These are phyloP conservation scores for Adoxophyes honmai DNA, from an alignment of 1,140 invertebrate genomes.

Conservation along the genomic window DNA sequence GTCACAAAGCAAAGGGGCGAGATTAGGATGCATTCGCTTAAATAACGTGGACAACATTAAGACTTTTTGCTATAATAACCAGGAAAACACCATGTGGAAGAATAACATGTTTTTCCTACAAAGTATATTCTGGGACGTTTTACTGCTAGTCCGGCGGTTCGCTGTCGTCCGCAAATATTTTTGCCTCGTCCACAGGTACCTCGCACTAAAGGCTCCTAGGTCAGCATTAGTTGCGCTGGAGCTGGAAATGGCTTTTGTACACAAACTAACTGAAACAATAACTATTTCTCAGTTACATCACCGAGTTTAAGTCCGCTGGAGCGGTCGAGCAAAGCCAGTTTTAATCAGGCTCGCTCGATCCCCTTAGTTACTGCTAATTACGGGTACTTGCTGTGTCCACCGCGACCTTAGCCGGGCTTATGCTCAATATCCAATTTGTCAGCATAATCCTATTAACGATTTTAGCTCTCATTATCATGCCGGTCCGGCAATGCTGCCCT, in stretches of 20 bases:
- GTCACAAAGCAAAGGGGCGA: too few relatives aligned
- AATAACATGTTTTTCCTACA: too few relatives aligned
- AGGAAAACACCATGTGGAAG: too few relatives aligned
- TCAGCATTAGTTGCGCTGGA: too few relatives aligned
- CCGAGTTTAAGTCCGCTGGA: constrained; percentile 21
- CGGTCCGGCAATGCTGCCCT: constrained; percentile 12
- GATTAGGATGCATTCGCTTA: too few relatives aligned
- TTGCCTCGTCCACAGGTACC: too few relatives aligned
- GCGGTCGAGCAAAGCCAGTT: constrained; percentile 49
- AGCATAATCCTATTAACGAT: constrained; percentile 63
- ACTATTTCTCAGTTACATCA: background rate
- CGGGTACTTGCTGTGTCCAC: constrained; percentile 57
- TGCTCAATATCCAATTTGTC: constrained; percentile 65
- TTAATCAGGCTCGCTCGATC: constrained; percentile 51
- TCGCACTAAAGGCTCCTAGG: too few relatives aligned
- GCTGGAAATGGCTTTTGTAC: background rate
- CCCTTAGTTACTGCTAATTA: constrained; percentile 70
- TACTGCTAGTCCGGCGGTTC: too few relatives aligned
- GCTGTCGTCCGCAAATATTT: too few relatives aligned
- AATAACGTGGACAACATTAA: too few relatives aligned
- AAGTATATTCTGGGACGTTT: too few relatives aligned
- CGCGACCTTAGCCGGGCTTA: constrained; percentile 55
- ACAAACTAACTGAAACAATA: constrained; percentile 8
- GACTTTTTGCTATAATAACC: too few relatives aligned
- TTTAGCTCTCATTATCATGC: constrained; percentile 54